A percentile compares a stretch with the other conserved stretches of the same genome.
Evolutionary conservation across 2,888 invertebrate genomes (phyloP).

Genomic region (Acronicta psi): DNA sequence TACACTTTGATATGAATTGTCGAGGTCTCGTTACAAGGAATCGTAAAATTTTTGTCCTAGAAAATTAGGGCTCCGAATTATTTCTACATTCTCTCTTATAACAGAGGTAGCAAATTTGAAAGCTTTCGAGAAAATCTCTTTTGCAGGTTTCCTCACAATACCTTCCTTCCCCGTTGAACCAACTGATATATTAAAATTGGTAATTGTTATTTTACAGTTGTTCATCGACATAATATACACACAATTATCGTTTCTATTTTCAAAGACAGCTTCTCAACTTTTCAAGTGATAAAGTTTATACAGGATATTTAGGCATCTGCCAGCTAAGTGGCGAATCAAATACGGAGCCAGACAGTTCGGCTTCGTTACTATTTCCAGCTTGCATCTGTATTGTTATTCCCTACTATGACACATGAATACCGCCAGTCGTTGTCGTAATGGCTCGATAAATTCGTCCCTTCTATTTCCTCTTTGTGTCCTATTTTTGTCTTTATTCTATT

Average conservation of each 20-base stretch:
- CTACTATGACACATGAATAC: slow-evolving; percentile 62
- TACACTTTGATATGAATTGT: no score
- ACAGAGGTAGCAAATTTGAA: no score
- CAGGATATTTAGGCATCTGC: slow-evolving; percentile 8
- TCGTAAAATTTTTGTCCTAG: no score
- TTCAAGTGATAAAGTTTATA: slow-evolving; percentile 8
- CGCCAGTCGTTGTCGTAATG: slow-evolving; percentile 60
- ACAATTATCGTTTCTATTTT: background rate
- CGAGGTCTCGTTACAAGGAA: no score
- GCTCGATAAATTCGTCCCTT: slow-evolving; percentile 67
- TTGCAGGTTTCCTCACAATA: no score
- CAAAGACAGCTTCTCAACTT: background rate
- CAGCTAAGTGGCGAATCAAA: slow-evolving; percentile 37
- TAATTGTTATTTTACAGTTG: no score
- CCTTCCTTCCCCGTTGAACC: no score
- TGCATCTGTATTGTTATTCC: slow-evolving; percentile 50
- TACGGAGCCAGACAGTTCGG: slow-evolving; percentile 22
- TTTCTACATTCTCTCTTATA: no score
- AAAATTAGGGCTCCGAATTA: no score
- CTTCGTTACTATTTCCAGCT: slow-evolving; percentile 38
- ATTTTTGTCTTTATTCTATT: slow-evolving; percentile 61
- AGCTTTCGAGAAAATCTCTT: no score
- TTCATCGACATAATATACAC: no score
- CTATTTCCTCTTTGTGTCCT: slow-evolving; percentile 55
- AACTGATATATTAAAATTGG: no score